Base-by-base conservation (phyloP, 2,113 vertebrate genomes). In the Triplophysa rosa region DNA sequence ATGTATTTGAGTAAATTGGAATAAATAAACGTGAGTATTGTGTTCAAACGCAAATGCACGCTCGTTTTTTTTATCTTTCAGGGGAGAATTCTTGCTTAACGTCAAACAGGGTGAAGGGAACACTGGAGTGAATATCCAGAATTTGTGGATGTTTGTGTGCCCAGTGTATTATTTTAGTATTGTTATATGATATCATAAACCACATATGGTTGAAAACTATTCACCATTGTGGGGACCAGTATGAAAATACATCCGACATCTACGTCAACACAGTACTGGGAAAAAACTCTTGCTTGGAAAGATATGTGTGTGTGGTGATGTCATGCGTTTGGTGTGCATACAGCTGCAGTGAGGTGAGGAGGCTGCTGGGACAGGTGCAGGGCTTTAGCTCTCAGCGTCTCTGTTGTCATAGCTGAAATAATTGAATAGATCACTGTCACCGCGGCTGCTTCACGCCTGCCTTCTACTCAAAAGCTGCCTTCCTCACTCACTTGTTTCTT, bases 391-490 rank as follows among this genome's bases (percentile, higher is more conserved):
- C 23, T 49, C 45, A 56, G 61, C 78, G 73, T 66, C 67, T 76
- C 68, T 78, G 64, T 84, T 79, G 80, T 26, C 21, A 58, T 78
- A 54, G 71, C 64, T 84, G 1, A 0, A 11, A 11, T 77, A 81
- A 63, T 68, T 81, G 64, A 72, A 33, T 1, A 63, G 81, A 80
- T 82, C 82, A 79, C 79, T 86, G 72, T 78, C 82, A 86, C 70
- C 83, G 66, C 42, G 23, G 45, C 79, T 73, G 52, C 83, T 82
- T 86, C 84, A 88, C 62, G 80, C 68, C 0, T 3, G 83, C 68
- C 86, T 86, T 81, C 40, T 67, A 83, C 29, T 79, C 82, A 85
- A 77, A 84, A 79, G 66, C 79, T 77, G 61, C 81, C 84, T 80
- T 33, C 69, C 79, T 80, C 84, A 63, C 78, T 80, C 75, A 67